These are phyloP conservation scores for Fulmarus glacialis DNA, from an alignment of 2,113 vertebrate species.

Conservation along the genomic window DNA sequence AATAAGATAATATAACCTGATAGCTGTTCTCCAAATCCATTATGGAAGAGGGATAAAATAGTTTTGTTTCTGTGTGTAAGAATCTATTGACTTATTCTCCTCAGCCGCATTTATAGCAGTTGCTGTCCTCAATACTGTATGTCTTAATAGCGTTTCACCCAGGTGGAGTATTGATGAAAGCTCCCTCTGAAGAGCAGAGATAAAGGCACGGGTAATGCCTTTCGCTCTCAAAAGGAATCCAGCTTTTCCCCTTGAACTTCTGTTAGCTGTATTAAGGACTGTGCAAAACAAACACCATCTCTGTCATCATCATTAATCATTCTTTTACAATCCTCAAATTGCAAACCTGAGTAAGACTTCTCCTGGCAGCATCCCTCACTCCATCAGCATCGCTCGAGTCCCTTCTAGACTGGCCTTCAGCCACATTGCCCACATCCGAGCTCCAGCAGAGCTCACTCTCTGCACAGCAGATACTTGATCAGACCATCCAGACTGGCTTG, in stretches of 20 bases:
- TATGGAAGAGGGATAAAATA: neutral
- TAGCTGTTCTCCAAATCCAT: constrained; percentile 44
- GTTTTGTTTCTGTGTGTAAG: constrained; percentile 27
- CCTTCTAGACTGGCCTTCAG: neutral
- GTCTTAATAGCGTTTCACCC: neutral
- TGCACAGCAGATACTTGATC: neutral
- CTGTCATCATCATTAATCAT: neutral
- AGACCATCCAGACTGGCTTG: no score
- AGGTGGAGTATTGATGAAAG: neutral
- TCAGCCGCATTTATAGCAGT: neutral
- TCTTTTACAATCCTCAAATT: neutral
- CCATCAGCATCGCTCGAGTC: accelerated
- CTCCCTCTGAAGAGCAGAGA: neutral
- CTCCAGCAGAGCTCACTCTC: neutral
- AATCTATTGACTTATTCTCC: constrained; percentile 15
- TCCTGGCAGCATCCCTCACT: neutral
- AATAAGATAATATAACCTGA: constrained; percentile 21
- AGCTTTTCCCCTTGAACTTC: neutral
- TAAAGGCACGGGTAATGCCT: neutral
- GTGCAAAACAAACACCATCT: neutral
- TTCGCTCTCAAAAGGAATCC: neutral
- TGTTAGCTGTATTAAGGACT: neutral
- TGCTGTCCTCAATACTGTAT: neutral
- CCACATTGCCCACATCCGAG: accelerated
- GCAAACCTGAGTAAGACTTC: neutral